Base-by-base conservation (phyloP, 92 coral and sea anemone genomes). In the Paragorgia papillata region DNA sequence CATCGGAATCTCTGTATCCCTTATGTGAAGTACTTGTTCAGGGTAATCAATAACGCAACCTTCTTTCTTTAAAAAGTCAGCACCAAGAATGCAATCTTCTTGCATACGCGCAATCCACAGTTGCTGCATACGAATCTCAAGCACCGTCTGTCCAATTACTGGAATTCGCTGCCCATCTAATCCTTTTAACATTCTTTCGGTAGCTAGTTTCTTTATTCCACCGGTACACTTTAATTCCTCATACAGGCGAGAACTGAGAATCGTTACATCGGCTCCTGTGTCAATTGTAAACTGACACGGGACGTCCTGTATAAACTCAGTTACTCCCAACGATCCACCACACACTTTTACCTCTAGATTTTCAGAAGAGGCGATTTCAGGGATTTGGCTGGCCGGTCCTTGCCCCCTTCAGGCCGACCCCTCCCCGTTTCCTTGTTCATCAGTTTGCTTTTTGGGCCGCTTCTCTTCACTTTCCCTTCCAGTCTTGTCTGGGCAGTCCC, bases 31-130 rank as follows among this genome's bases (percentile, higher is more conserved):
- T 28, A 15, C 25, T 27, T 44, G 76, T 67, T 24, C 48, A 5
- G 73, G 44, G 12, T 43, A 67, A 27, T 27, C 57, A 41, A 80
- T 41, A 20, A 65, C 69, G 40, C 84, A 80, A 28, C 57, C 56
- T 60, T 32, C n/a, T 50, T 30, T 48, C 53, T 58, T 71, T 68
- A 80, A 29, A 48, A 68, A 80, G 57, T 80, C 84, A 17, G 62
- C 73, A 21, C 79, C 69, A 27, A 80, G 57, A 34, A 80, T 80
- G 49, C 78, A 71, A 1, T 80, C 78, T 40, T 65, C 76, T 34
- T 60, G 76, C 12, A 80, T 67, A 24, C 46, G 39, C 1, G 84
- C 79, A 13, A 80, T 21, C 84, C 54, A 80, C 26, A 54, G 39
- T 0, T 68, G 26, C 32, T 54, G 69, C 20, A 1, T 22, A 9